Conservation (phyloP, 2,888 invertebrate genomes). For the Machimus rusticus region DNA sequence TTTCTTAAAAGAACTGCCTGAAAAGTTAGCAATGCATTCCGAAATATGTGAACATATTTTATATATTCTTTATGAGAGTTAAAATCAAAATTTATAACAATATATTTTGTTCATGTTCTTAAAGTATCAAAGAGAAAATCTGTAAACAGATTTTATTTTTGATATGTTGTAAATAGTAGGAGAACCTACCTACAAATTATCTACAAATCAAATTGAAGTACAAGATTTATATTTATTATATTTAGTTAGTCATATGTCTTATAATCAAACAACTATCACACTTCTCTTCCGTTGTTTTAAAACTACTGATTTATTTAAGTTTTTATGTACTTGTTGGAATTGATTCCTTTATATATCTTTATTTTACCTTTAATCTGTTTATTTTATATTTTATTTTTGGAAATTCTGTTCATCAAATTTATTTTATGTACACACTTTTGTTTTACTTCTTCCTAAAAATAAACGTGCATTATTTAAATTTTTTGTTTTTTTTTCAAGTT, state of each 20-base stretch:
- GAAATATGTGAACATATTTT: conserved; percentile 15
- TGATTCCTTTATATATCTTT: not conserved
- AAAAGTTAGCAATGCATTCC: not conserved
- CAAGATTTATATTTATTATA: conserved; percentile 35
- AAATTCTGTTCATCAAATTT: not conserved
- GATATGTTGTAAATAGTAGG: not conserved
- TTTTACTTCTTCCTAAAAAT: conserved; percentile 8
- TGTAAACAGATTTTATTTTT: not conserved
- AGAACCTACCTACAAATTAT: not conserved
- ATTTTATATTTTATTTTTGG: not conserved
- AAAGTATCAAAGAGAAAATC: not conserved
- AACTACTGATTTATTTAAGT: not conserved
- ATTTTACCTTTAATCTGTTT: not conserved
- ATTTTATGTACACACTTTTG: not conserved
- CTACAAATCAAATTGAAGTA: conserved; percentile 19
- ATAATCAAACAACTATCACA: not conserved
- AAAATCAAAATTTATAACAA: not conserved
- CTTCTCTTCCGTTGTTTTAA: not conserved
- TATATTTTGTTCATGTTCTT: not conserved
- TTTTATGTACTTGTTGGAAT: not conserved
- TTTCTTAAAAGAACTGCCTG: not conserved
- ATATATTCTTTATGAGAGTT: not conserved
- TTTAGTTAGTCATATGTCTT: not conserved
- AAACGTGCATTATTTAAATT: not conserved
- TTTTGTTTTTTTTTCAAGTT: not conserved